Conservation (phyloP, 2,797 vertebrate genomes). For the Bucorvus abyssinicus region DNA sequence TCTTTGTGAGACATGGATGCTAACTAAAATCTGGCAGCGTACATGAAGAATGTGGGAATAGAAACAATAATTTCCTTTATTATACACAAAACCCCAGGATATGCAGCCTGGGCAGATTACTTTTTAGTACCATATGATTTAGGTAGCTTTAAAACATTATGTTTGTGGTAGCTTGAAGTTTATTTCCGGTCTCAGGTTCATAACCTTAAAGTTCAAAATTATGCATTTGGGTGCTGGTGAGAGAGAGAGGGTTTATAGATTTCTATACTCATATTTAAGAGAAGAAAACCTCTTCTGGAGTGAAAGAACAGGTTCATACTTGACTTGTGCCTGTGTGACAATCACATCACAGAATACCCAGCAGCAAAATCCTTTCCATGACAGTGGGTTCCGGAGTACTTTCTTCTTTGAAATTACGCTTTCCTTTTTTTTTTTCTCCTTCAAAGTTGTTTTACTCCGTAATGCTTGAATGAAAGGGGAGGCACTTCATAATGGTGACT, state of each 20-base stretch:
- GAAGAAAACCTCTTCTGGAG: not conserved
- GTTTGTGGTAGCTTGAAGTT: conserved; percentile 17
- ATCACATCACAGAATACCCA: not conserved
- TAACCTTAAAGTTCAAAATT: conserved; percentile 15
- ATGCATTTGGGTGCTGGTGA: not conserved
- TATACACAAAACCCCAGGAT: not conserved
- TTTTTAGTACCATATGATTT: not conserved
- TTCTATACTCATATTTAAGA: conserved; percentile 5
- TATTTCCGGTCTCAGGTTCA: not conserved
- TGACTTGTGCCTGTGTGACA: conserved; percentile 38
- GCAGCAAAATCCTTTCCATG: conserved; percentile 48
- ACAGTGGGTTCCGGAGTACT: conserved; percentile 34
- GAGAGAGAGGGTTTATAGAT: conserved; percentile 5
- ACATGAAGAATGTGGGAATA: not conserved
- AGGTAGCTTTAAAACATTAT: not conserved
- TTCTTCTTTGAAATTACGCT: conserved; percentile 42
- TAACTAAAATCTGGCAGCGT: not conserved
- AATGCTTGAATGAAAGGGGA: conserved; percentile 40
- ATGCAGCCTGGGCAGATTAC: not conserved
- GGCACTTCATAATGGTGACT: not conserved
- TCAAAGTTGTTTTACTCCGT: conserved; percentile 28
- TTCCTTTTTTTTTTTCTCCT: not conserved
- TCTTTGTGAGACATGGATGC: not conserved
- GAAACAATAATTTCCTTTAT: not conserved
- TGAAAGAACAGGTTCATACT: conserved; percentile 40